Conservation (phyloP, 2,113 vertebrate genomes). For the Bungarus multicinctus region DNA sequence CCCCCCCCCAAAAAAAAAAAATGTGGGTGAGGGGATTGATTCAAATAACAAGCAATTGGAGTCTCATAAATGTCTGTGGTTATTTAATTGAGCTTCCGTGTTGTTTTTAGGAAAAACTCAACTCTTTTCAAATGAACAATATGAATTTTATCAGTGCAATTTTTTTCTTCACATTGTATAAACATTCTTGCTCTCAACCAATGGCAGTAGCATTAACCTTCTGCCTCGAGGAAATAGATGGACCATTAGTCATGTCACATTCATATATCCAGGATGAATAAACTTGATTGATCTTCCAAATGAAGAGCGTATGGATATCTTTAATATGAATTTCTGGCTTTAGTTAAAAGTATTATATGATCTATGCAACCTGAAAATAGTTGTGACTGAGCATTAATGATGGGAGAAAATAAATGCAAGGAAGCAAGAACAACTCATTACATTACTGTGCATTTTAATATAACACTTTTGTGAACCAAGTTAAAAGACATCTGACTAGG, state of each 20-base stretch:
- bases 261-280: background rate
- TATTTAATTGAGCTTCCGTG: constrained; percentile 34
- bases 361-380: background rate
- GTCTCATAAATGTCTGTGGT: constrained; percentile 27
- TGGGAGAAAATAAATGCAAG: background rate
- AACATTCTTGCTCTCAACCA: background rate
- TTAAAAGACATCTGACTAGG: background rate
- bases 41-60: constrained; percentile 23
- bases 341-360: background rate
- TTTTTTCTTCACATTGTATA: rapidly evolving
- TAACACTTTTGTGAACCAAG: background rate
- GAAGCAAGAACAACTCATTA: background rate
- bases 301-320: background rate
- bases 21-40: background rate
- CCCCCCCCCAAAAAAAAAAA: background rate
- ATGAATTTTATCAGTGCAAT: background rate
- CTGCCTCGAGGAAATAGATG: background rate
- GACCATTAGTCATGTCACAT: background rate
- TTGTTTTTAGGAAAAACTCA: background rate
- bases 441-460: constrained; percentile 3
- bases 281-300: background rate
- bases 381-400: background rate
- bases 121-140: rapidly evolving
- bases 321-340: constrained; percentile 31
- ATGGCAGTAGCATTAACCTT: background rate